Evolutionary conservation across 2,797 vertebrate species (phyloP).

Genomic region (Acrocephalus scirpaceus): DNA sequence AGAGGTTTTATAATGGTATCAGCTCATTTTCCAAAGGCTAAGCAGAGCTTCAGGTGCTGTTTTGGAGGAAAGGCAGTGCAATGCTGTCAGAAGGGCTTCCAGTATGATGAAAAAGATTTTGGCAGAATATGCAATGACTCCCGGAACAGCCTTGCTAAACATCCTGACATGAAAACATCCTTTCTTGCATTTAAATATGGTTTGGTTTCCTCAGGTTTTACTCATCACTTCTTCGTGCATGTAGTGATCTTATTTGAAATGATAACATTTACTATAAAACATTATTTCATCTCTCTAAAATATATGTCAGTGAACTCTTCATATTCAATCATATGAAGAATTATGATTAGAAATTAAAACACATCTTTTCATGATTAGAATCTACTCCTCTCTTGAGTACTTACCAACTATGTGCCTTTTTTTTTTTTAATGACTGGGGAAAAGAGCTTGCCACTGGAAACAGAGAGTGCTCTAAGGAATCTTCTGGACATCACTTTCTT

Average conservation of each 20-base stretch:
- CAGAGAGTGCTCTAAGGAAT: not conserved
- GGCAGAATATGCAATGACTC: not conserved
- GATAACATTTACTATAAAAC: not conserved
- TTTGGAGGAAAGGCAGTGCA: not conserved
- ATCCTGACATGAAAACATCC: not conserved
- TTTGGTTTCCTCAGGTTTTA: not conserved
- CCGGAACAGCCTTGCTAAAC: not conserved
- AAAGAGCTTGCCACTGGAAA: not conserved
- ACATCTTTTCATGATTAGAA: not conserved
- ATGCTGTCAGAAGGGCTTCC: not conserved
- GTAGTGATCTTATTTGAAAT: not conserved
- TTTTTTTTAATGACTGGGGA: not conserved
- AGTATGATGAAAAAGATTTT: not conserved
- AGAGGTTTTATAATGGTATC: not conserved
- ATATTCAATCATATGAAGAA: not conserved
- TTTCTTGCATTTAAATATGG: not conserved
- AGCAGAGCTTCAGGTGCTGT: not conserved
- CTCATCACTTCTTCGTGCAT: not conserved
- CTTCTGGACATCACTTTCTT: not conserved
- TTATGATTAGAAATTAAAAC: conserved; percentile 31
- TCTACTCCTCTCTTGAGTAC: not conserved
- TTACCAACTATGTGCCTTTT: not conserved
- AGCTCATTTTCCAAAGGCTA: not conserved
- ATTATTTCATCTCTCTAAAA: not conserved
- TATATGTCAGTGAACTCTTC: not conserved